Evolutionary conservation across 2,888 invertebrate genomes (phyloP).

Genomic region (Ectemnius cavifrons): DNA sequence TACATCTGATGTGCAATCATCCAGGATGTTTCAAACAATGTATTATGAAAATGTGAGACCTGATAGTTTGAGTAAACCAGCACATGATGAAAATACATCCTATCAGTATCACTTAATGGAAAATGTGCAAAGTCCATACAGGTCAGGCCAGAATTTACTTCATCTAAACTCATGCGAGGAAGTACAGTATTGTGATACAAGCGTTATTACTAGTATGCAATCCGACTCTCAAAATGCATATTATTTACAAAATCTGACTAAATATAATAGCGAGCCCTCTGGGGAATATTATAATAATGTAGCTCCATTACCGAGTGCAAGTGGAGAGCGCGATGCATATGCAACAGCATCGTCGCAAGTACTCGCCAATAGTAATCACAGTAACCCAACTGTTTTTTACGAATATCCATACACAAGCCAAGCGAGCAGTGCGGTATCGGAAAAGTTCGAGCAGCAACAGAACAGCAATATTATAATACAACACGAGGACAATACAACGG

Average conservation of each 20-base stretch:
- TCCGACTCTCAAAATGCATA: constrained; percentile 46
- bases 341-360: constrained; percentile 34
- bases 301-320: constrained; percentile 28
- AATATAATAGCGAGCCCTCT: constrained; percentile 35
- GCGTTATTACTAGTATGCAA: constrained; percentile 32
- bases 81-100: constrained; percentile 32
- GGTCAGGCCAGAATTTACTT: constrained; percentile 40
- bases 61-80: constrained; percentile 21
- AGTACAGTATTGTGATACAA: constrained; percentile 47
- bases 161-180: constrained; percentile 40
- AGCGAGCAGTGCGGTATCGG: constrained; percentile 22
- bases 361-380: constrained; percentile 39
- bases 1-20: constrained; percentile 39
- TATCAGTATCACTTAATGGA: constrained; percentile 47
- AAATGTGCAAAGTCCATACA: constrained; percentile 26
- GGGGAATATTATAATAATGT: constrained; percentile 47
- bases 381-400: constrained; percentile 35
- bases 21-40: constrained; percentile 53
- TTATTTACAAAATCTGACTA: constrained; percentile 58
- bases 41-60: constrained; percentile 53
- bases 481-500: constrained; percentile 34
- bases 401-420: constrained; percentile 45
- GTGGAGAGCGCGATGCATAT: constrained; percentile 37
- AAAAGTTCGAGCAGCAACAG: constrained; percentile 29
- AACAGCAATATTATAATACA: constrained; percentile 17